Evolutionary conservation across 2,888 invertebrate genomes (phyloP), one percentile per base, ranked within the genome.

Genomic region (Calephelis perditalis): DNA sequence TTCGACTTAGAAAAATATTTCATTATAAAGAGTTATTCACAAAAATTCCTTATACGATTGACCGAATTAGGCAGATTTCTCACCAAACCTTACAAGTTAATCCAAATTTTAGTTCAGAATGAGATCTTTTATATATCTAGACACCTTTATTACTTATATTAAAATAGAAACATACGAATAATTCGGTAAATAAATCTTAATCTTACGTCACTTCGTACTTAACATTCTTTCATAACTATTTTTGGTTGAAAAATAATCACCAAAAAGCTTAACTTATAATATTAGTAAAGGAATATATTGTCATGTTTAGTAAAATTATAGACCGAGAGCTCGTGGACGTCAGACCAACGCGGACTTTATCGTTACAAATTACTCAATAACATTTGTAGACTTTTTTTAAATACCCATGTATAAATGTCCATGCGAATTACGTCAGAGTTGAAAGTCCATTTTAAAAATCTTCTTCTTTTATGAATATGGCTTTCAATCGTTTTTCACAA

Each of bases 281-380:
- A 49, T 26, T 49, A 26, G 26, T 9, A 15, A 40, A 49, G 49
- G 26, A 49, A 49, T 49, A 49, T 49, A 49, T 9, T 15, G 8
- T 49, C 49, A 49, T 15, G 26, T 49, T 26, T 49, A 49, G n/a
- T 49, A 49, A 49, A 49, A 49, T 49, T 26, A 49, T 49, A 49
- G 49, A 15, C 49, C 12, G 49, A 49, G 49, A 49, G 26, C 49
- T 49, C 8, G 15, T 15, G 26, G 12, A 49, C 49, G 12, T 5
- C 7, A 49, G 12, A 15, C 47, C 4, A 26, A 40, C 3, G 26
- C 26, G 26, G 26, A 26, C 26, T 26, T 26, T 26, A 26, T 26
- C 26, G 26, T 26, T 26, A 4, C 26, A 26, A 26, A 26, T 26
- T 26, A 26, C 26, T 26, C 26, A 26, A 26, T 26, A 26, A 26